Evolutionary conservation across 2,797 vertebrate genomes (phyloP).

Genomic region (Sebastes itinus): DNA sequence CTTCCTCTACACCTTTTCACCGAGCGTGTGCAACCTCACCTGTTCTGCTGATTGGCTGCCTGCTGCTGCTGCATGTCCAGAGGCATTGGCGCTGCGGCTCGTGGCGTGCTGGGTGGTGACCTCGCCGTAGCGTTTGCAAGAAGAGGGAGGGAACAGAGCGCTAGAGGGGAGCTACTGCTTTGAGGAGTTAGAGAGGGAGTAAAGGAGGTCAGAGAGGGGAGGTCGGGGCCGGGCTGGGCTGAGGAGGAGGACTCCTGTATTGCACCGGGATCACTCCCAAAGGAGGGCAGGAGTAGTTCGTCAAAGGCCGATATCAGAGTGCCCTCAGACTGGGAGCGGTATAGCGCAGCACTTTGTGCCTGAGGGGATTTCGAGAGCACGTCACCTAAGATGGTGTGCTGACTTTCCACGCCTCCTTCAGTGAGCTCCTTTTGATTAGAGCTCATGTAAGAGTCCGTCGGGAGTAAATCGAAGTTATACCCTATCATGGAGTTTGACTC

Average conservation of each 20-base stretch:
- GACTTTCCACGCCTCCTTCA: neutral
- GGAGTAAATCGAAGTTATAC: neutral
- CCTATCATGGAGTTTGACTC: neutral
- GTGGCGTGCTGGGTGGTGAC: slow-evolving; percentile 57
- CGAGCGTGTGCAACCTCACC: slow-evolving; percentile 86
- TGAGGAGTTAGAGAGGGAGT: slow-evolving; percentile 81
- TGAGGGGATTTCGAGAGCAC: neutral
- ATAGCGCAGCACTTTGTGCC: slow-evolving; percentile 1
- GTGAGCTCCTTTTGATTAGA: neutral
- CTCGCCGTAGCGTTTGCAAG: slow-evolving; percentile 63
- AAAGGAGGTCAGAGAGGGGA: slow-evolving; percentile 80
- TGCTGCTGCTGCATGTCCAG: slow-evolving; percentile 83
- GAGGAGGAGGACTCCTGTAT: slow-evolving; percentile 47
- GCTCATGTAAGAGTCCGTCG: neutral
- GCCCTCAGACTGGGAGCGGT: slow-evolving; percentile 68
- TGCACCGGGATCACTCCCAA: slow-evolving; percentile 63
- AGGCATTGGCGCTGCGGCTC: slow-evolving; percentile 67
- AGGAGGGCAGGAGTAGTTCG: slow-evolving; percentile 50
- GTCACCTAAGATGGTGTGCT: neutral
- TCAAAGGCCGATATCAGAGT: slow-evolving; percentile 36
- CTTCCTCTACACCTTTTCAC: slow-evolving; percentile 51
- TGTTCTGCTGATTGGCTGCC: slow-evolving; percentile 84
- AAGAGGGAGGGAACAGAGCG: slow-evolving; percentile 53
- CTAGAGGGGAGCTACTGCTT: slow-evolving; percentile 68
- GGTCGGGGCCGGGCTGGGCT: slow-evolving; percentile 29